A percentile compares a stretch with the other conserved stretches of the same genome.
phyloP scores from a whole-genome alignment of 2,797 vertebrate genomes.

The Hypotaenidia philippensis region DNA sequence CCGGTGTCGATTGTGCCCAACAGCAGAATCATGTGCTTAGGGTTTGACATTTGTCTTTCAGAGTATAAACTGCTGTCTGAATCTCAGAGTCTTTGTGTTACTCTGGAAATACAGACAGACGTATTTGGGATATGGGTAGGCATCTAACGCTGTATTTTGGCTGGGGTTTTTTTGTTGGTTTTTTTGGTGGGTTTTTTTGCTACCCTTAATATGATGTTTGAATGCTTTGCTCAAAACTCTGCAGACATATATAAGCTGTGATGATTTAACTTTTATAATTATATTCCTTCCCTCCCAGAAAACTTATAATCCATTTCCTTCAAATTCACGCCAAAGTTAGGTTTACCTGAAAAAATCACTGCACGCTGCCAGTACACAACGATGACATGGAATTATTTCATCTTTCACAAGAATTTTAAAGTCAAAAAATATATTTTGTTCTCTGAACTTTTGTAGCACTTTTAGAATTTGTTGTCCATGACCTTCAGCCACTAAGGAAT shows the following conservation, averaged over 20 bases:
- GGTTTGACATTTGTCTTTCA: not conserved
- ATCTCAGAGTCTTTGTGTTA: not conserved
- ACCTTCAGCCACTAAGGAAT: slow-evolving; percentile 86
- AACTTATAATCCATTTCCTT: not conserved
- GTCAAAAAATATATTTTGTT: slow-evolving; percentile 91
- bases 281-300: not conserved
- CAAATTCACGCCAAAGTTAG: not conserved
- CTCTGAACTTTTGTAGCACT: slow-evolving; percentile 90
- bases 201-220: not conserved
- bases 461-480: slow-evolving; percentile 91
- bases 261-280: not conserved
- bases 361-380: slow-evolving; percentile 94
- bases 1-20: not conserved
- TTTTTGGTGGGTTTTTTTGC: not conserved
- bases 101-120: not conserved
- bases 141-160: not conserved
- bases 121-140: not conserved
- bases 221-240: not conserved
- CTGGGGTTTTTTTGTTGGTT: not conserved
- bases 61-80: not conserved
- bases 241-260: not conserved
- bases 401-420: slow-evolving; percentile 91
- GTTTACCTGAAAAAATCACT: slow-evolving; percentile 97
- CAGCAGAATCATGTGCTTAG: not conserved
- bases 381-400: slow-evolving; percentile 91